Evolutionary conservation across 1,140 invertebrate genomes (phyloP), one percentile per base, ranked within the genome.

Genomic region (Drosophila bifasciata): DNA sequence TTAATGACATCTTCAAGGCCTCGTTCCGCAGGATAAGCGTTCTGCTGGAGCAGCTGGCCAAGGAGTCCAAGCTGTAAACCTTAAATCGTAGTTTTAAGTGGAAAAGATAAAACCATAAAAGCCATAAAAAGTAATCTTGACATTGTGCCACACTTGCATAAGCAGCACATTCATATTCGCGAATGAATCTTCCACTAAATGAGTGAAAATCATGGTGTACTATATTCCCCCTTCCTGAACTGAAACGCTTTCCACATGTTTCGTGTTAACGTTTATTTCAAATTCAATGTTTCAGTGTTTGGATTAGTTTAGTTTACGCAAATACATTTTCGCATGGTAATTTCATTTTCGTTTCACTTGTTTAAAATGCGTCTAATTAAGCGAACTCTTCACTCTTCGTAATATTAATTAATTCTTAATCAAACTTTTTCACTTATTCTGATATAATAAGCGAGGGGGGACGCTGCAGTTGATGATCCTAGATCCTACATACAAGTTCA

Each of bases 301-400:
- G 70, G 46, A 74, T 74, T 74, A 76, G 62, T 67, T 74, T 74
- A 76, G 62, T 67, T 74, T 79, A 51, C 51, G 66, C 74, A 76
- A 83, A 78, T 86, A 88, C 83, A 88, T 45, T 88, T 36, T 89
- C 48, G 62, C 50, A 72, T 64, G 61, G 58, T 70, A 50, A 80
- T 64, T 79, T 71, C 44, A 8, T 11, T 48, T 48, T 52, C 39
- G 28, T 68, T 69, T 68, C 71, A 89, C 83, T 62, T 36, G 11
- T 79, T 78, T 56, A 83, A 88, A 88, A 79, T 88, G 78, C 83
- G 71, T 60, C 84, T 88, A 88, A 80, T 55, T 66, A 63, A 74
- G 71, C 63, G 68, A 68, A 69, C 60, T 36, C 23, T 2, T 8
- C 28, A 32, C 28, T 9, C 6, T 28, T 3, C 28, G 11, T 11